These are phyloP conservation scores for Remorina albescens DNA, from an alignment of 2,797 vertebrate species.

Conservation along the genomic window DNA sequence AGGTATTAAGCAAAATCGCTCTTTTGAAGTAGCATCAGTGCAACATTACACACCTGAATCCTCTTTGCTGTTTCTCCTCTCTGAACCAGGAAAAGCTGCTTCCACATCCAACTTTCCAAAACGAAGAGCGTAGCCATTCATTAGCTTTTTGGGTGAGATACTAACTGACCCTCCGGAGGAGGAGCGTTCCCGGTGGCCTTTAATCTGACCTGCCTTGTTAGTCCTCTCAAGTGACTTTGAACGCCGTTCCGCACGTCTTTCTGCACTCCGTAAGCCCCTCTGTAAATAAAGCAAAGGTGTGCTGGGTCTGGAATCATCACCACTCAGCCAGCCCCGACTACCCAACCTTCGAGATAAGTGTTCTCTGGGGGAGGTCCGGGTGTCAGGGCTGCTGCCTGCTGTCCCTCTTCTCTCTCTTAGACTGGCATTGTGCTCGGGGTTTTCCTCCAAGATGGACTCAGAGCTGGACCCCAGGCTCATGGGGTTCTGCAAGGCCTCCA, in stretches of 20 bases:
- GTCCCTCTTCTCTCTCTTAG: constrained; percentile 62
- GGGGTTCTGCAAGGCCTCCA: constrained; percentile 91
- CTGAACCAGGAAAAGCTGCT: constrained; percentile 68
- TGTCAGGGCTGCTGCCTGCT: constrained; percentile 71
- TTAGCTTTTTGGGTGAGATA: constrained; percentile 80
- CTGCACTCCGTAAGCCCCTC: constrained; percentile 67
- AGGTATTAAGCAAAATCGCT: too few relatives aligned
- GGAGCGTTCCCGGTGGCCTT: constrained; percentile 81
- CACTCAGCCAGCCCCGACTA: constrained; percentile 74
- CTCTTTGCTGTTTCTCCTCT: constrained; percentile 81
- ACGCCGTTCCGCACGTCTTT: constrained; percentile 79
- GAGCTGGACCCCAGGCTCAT: constrained; percentile 91
- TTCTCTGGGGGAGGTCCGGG: constrained; percentile 65
- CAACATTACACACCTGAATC: constrained; percentile 79
- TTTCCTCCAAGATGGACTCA: constrained; percentile 87
- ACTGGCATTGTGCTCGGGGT: constrained; percentile 65
- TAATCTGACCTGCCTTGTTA: constrained; percentile 78
- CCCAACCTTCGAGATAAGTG: constrained; percentile 69
- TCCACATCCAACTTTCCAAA: constrained; percentile 83
- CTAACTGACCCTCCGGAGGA: constrained; percentile 80
- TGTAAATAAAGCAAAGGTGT: constrained; percentile 79
- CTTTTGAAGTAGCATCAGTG: constrained; percentile 1
- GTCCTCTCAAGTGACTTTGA: constrained; percentile 88
- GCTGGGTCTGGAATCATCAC: constrained; percentile 74
- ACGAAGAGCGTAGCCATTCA: constrained; percentile 83